Evolutionary conservation across 2,888 invertebrate species (phyloP).

Genomic region (Tenthredo mesomela): DNA sequence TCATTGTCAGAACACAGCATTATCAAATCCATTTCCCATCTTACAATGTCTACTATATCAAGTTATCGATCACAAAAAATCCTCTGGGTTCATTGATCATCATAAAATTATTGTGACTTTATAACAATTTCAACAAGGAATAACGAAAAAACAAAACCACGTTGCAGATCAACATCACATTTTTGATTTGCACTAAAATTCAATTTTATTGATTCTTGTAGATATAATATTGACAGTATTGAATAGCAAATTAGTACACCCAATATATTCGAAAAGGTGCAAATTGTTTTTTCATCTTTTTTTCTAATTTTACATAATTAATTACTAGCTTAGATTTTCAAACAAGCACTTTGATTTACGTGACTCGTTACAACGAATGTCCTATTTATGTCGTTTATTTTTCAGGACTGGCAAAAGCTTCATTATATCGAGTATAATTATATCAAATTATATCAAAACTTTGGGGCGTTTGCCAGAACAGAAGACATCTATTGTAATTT

Average conservation of each 20-base stretch:
- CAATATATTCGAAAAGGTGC: no score
- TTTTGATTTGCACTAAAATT: neutral
- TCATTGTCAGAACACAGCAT: neutral
- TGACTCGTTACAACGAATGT: neutral
- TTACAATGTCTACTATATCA: neutral
- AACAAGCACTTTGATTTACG: neutral
- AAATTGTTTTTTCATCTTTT: neutral
- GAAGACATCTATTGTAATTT: no score
- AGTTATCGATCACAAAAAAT: neutral
- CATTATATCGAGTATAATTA: neutral
- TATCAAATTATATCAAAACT: no score
- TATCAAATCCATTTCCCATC: neutral
- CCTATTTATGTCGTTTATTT: neutral
- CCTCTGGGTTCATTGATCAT: neutral
- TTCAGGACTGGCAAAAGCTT: neutral
- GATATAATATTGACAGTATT: neutral
- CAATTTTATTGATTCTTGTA: neutral
- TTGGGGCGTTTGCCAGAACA: no score
- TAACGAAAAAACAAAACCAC: neutral
- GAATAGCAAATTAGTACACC: neutral
- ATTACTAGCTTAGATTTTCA: neutral
- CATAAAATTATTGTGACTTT: neutral
- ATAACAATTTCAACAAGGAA: neutral
- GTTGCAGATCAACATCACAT: neutral
- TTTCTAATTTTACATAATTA: neutral